phyloP scores from a whole-genome alignment of 2,888 invertebrate species.

The Ernsta delagoae region DNA sequence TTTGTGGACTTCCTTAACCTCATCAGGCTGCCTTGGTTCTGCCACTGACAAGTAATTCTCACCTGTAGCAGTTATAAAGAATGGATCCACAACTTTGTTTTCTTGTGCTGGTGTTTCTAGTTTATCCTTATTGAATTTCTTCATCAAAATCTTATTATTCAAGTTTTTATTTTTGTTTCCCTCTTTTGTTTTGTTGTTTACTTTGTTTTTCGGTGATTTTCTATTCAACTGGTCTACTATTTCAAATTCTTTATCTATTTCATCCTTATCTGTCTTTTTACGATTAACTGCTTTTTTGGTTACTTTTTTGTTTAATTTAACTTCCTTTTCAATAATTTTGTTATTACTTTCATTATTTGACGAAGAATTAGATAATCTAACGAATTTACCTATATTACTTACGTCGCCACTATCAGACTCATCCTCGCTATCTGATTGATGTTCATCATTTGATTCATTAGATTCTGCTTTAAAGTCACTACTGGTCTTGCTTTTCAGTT shows the following conservation, averaged over 20 bases:
- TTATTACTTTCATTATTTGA: constrained; percentile 27
- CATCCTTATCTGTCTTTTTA: constrained; percentile 59
- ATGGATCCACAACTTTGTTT: constrained; percentile 73
- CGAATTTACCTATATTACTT: constrained; percentile 18
- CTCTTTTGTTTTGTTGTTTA: constrained; percentile 57
- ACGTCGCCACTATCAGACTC: not conserved
- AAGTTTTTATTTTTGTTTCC: constrained; percentile 67
- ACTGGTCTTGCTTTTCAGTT: constrained; percentile 8
- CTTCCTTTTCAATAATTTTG: constrained; percentile 10
- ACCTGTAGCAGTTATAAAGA: constrained; percentile 75
- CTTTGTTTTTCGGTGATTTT: constrained; percentile 19
- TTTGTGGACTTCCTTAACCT: constrained; percentile 71
- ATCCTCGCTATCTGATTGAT: constrained; percentile 26
- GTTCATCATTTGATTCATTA: constrained; percentile 30
- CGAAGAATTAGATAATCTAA: constrained; percentile 21
- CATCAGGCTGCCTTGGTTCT: constrained; percentile 75
- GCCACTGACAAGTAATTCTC: constrained; percentile 76
- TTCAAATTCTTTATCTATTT: constrained; percentile 43
- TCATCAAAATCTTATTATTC: constrained; percentile 65
- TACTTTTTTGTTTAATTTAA: constrained; percentile 21
- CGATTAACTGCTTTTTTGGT: constrained; percentile 31
- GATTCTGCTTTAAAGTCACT: constrained; percentile 36
- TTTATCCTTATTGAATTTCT: constrained; percentile 63
- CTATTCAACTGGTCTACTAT: not conserved
- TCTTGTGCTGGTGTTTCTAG: constrained; percentile 48